Percentiles rank a stretch among this genome's conserved stretches.
Conservation (phyloP, 2,888 invertebrate species). For the Alloplasta piceator region DNA sequence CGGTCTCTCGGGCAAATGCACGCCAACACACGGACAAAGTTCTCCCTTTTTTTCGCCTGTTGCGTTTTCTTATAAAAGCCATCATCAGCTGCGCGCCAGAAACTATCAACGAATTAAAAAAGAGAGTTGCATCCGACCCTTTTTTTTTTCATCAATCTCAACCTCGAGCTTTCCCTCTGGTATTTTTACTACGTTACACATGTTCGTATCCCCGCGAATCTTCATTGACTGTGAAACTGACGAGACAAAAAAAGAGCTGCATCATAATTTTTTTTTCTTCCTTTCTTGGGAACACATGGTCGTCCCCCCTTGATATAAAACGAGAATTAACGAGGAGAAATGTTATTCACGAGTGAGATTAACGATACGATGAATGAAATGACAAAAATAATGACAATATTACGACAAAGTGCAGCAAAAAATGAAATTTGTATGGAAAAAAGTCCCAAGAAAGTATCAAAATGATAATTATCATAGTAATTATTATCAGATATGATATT, state of each 20-base stretch:
- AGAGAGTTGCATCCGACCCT: conserved; percentile 58
- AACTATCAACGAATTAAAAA: conserved; percentile 40
- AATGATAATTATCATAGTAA: too few species aligned
- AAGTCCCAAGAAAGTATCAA: too few species aligned
- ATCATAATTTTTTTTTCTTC: conserved; percentile 30
- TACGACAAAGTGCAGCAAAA: too few species aligned
- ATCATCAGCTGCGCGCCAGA: conserved; percentile 54
- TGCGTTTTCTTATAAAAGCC: conserved; percentile 20
- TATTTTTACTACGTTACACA: conserved; percentile 14
- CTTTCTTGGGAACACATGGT: conserved; percentile 29
- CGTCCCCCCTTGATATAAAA: conserved; percentile 32
- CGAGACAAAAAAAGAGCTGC: conserved; percentile 25
- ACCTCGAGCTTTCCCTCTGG: conserved; percentile 31
- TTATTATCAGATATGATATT: too few species aligned
- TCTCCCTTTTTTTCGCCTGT: conserved; percentile 19
- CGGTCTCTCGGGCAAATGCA: conserved; percentile 35
- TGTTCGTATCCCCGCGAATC: neutral
- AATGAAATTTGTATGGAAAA: too few species aligned
- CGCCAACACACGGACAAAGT: neutral
- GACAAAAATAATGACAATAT: too few species aligned
- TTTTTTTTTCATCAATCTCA: conserved; percentile 52
- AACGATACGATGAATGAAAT: conserved; percentile 29
- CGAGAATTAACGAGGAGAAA: conserved; percentile 36
- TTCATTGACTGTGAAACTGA: conserved; percentile 40
- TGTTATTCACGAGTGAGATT: conserved; percentile 37